Base-by-base conservation (phyloP, 2,888 invertebrate genomes). In the Ochropleura plecta region DNA sequence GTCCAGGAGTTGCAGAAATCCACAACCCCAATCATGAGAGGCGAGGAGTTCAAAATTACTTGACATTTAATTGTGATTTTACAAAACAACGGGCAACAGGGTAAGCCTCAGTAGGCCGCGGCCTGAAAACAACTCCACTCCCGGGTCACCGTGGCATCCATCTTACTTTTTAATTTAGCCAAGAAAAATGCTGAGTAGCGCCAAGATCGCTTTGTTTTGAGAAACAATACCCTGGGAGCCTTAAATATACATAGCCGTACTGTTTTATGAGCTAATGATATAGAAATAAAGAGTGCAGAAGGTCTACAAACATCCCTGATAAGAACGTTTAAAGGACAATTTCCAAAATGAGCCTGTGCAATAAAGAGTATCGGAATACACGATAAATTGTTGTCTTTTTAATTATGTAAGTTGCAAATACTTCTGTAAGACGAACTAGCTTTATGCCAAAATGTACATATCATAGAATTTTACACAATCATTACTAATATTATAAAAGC, bases 141-240 rank as follows among this genome's bases (percentile, higher is more conserved):
- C 42, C 53, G 48, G 66, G n/a, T 68, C 70, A 62, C 55, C 5
- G 71, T 57, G 51, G 51, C 63, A 53, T 70, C 60, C 60, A 70
- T 70, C 60, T 70, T 80, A 59, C 67, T 72, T 82, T 80, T 80
- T 80, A 81, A 82, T 82, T 80, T 84, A 81, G 59, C 68, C 60
- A 70, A 79, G 77, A 71, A 73, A 79, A 79, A 76, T 73, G 63
- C 64, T 76, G 60, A 44, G 70, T 55, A 42, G 68, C 70, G 53
- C 69, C 51, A 46, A 60, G 48, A 68, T 76, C 70, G 68, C 77
- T 82, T 80, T 82, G 76, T 82, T 82, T 44, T n/a, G 65, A 55
- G 70, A 80, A 73, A 73, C 72, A 82, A 82, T 81, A 77, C 68
- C 71, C 55, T 16, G 20, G 20, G 78, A 60, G 48, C 59, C 46